Evolutionary conservation across 2,888 invertebrate species (phyloP).

Genomic region (Amphipyra berbera): DNA sequence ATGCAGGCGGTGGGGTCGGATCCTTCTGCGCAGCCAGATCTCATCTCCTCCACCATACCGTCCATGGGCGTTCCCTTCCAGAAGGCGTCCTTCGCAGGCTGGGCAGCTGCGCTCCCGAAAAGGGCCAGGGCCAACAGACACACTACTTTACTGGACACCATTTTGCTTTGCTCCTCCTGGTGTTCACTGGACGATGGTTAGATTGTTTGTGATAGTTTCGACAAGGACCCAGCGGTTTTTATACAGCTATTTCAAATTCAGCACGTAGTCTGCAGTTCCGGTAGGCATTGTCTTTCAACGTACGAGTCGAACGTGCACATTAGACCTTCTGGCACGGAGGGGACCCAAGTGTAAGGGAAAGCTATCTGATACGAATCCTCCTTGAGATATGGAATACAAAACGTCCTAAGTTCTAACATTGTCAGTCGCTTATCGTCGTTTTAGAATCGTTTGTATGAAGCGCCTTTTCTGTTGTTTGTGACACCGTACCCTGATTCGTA

Average conservation of each 20-base stretch:
- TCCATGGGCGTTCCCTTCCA: conserved; percentile 94
- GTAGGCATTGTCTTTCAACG: conserved; percentile 84
- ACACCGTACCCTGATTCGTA: conserved; percentile 86
- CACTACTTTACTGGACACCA: conserved; percentile 87
- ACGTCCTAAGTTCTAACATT: conserved; percentile 76
- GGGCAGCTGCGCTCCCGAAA: conserved; percentile 90
- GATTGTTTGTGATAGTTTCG: conserved; percentile 86
- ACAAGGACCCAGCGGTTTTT: conserved; percentile 86
- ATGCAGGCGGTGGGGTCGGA: conserved; percentile 95
- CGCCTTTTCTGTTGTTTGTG: conserved; percentile 89
- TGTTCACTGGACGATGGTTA: conserved; percentile 84
- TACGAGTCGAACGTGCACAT: conserved; percentile 75
- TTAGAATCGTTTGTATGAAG: conserved; percentile 69
- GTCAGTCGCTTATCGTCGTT: conserved; percentile 69
- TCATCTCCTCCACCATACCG: conserved; percentile 93
- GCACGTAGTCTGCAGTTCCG: conserved; percentile 84
- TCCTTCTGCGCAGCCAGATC: conserved; percentile 93
- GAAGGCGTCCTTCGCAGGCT: conserved; percentile 91
- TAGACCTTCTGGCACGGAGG: conserved; percentile 76
- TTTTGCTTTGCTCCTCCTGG: conserved; percentile 74
- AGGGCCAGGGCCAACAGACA: conserved; percentile 87
- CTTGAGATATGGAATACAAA: conserved; percentile 64
- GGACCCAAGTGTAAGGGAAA: conserved; percentile 85
- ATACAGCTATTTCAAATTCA: conserved; percentile 90
- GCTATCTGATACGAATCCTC: conserved; percentile 88